phyloP scores from a whole-genome alignment of 2,113 vertebrate genomes.

The Bufo bufo region DNA sequence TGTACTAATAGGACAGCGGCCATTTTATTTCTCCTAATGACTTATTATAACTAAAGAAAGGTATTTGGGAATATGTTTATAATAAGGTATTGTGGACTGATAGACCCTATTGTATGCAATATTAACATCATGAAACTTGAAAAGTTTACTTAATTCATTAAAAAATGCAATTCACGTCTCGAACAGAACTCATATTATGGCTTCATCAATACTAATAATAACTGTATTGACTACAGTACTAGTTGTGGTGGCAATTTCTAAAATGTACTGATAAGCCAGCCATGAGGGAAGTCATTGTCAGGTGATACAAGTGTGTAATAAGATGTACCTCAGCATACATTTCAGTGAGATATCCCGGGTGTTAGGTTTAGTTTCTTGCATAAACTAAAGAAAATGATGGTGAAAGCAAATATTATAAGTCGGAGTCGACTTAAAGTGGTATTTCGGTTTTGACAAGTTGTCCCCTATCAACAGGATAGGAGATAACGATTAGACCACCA shows the following conservation, averaged over 20 bases:
- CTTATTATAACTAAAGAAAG: too few species aligned
- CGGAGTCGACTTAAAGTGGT: too few species aligned
- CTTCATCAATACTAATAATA: conserved; percentile 30
- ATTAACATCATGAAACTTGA: background rate
- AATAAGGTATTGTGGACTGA: background rate
- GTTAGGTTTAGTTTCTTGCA: background rate
- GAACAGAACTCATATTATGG: background rate
- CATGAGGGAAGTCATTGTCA: background rate
- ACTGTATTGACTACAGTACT: conserved; percentile 5
- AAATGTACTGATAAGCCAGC: background rate
- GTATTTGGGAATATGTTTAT: too few species aligned
- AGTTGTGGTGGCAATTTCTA: background rate
- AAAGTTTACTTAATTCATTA: conserved; percentile 4
- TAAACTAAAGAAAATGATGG: too few species aligned
- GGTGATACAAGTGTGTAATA: background rate
- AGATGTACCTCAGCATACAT: background rate
- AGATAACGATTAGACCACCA: too few species aligned
- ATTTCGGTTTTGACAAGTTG: too few species aligned
- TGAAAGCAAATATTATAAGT: too few species aligned
- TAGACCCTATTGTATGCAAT: background rate
- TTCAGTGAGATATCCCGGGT: background rate
- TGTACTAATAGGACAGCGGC: too few species aligned
- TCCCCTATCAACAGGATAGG: too few species aligned
- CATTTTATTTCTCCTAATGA: too few species aligned
- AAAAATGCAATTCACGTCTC: background rate